phyloP scores from a whole-genome alignment of 2,888 invertebrate genomes.

The Hypomecis punctinalis region DNA sequence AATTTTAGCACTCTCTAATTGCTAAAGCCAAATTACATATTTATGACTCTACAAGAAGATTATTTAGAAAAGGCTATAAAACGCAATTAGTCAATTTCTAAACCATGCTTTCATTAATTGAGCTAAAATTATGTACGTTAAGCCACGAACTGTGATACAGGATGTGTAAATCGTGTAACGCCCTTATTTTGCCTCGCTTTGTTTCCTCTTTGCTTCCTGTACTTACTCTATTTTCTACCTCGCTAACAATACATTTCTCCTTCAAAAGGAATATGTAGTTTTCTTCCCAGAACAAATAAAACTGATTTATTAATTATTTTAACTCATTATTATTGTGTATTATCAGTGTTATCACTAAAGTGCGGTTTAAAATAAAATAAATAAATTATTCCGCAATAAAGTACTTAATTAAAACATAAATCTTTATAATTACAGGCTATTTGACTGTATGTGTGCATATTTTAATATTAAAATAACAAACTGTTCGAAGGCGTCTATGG shows the following conservation, averaged over 20 bases:
- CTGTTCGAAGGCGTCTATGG: constrained; percentile 44
- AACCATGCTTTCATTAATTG: background rate
- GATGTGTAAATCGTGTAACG: constrained; percentile 54
- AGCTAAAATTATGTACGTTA: constrained; percentile 1
- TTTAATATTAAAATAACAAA: constrained; percentile 51
- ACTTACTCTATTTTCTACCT: constrained; percentile 47
- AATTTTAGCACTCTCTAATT: too few relatives aligned
- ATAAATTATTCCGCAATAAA: constrained; percentile 21
- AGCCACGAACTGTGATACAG: constrained; percentile 40
- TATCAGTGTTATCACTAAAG: constrained; percentile 8
- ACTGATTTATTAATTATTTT: background rate
- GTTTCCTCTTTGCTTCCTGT: constrained; percentile 54
- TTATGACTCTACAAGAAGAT: too few relatives aligned
- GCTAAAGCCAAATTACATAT: too few relatives aligned
- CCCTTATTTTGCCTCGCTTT: constrained; percentile 50
- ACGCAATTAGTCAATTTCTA: background rate
- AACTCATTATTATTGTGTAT: background rate
- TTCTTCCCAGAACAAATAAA: background rate
- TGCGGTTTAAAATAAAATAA: constrained; percentile 10
- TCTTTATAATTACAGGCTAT: constrained; percentile 53
- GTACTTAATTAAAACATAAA: constrained; percentile 47
- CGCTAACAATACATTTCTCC: constrained; percentile 10
- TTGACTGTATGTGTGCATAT: constrained; percentile 47
- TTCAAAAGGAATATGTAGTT: background rate
- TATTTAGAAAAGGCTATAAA: too few relatives aligned